Evolutionary conservation across 2,888 invertebrate genomes (phyloP).

Genomic region (Drosophila paucipuncta): DNA sequence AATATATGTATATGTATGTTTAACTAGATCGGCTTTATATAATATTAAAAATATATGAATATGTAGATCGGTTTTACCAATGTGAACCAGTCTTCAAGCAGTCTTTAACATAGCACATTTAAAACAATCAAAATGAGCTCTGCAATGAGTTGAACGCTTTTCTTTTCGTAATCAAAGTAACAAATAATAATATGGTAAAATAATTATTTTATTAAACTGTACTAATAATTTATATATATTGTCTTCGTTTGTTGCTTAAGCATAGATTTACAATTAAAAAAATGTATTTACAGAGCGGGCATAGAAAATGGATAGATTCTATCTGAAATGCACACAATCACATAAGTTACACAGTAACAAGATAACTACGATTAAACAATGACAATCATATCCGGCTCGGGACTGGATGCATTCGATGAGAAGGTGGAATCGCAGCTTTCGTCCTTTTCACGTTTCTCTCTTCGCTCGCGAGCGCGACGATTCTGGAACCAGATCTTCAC

Average conservation of each 20-base stretch:
- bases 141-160: neutral
- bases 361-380: slow-evolving; percentile 36
- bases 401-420: slow-evolving; percentile 83
- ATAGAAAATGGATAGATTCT: neutral
- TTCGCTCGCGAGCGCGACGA: slow-evolving; percentile 90
- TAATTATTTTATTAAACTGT: neutral
- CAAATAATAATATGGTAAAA: neutral
- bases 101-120: neutral
- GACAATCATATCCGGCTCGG: slow-evolving; percentile 76
- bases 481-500: slow-evolving; percentile 94
- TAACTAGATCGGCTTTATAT: neutral
- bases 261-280: slow-evolving; percentile 1
- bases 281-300: slow-evolving; percentile 22
- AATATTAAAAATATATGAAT: neutral
- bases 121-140: neutral
- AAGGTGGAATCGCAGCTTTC: slow-evolving; percentile 83
- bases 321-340: slow-evolving; percentile 26
- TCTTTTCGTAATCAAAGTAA: neutral
- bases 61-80: neutral
- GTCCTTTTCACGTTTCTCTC: slow-evolving; percentile 87
- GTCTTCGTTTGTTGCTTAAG: slow-evolving; percentile 18
- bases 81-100: neutral
- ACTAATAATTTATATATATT: slow-evolving; percentile 15
- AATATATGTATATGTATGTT: neutral
- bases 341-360: slow-evolving; percentile 43